Evolutionary conservation across 2,113 vertebrate species (phyloP).

Genomic region (Equus przewalskii): DNA sequence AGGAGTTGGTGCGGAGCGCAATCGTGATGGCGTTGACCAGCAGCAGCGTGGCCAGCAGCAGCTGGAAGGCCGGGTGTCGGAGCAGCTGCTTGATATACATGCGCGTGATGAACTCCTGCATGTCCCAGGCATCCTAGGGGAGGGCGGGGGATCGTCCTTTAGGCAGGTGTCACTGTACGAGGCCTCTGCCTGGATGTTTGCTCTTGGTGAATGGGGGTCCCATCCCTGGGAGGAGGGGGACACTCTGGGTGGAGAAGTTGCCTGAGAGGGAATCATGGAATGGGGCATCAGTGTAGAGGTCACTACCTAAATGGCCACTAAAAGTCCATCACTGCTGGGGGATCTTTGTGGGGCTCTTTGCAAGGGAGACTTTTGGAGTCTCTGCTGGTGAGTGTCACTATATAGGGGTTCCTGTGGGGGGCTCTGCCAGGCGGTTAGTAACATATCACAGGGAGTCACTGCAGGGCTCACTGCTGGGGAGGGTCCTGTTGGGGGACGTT

Average conservation of each 20-base stretch:
- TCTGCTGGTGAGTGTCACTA: not conserved
- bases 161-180: not conserved
- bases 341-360: not conserved
- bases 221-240: no score
- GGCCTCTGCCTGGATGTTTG: not conserved
- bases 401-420: not conserved
- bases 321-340: not conserved
- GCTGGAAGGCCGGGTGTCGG: conserved; percentile 62
- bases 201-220: not conserved
- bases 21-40: conserved; percentile 71
- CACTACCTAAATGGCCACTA: not conserved
- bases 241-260: not conserved
- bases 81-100: conserved; percentile 78
- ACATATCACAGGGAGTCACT: not conserved
- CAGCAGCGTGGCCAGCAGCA: conserved; percentile 73
- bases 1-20: conserved; percentile 64
- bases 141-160: conserved; percentile 10
- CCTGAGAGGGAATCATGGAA: not conserved
- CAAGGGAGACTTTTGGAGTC: not conserved
- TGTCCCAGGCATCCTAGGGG: conserved; percentile 74
- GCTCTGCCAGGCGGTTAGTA: not conserved
- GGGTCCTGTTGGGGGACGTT: not conserved
- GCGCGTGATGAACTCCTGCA: conserved; percentile 76
- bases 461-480: not conserved
- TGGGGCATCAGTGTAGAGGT: not conserved